Conservation (phyloP, 2,888 invertebrate species). For the Xestia ashworthii region DNA sequence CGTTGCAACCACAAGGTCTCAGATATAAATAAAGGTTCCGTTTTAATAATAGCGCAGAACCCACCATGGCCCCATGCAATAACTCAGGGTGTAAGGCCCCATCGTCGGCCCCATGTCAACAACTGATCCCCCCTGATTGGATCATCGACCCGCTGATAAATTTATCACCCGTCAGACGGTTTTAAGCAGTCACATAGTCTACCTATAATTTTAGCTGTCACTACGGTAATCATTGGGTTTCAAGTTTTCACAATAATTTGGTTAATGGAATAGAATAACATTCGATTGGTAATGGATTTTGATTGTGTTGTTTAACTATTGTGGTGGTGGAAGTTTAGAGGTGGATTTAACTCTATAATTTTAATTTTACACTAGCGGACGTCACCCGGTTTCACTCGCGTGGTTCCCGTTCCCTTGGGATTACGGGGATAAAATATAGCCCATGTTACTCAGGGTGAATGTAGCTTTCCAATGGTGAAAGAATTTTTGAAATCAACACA, state of each 20-base stretch:
- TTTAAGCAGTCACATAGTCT: conserved; percentile 48
- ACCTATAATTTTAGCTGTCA: conserved; percentile 55
- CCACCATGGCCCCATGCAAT: conserved; percentile 53
- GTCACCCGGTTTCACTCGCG: too few relatives aligned
- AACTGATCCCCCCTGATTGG: conserved; percentile 68
- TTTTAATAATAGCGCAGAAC: conserved; percentile 55
- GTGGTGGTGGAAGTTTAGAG: background rate
- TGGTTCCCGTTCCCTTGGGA: too few relatives aligned
- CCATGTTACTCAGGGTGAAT: too few relatives aligned
- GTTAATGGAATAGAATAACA: background rate
- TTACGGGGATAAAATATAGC: too few relatives aligned
- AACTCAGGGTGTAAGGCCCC: conserved; percentile 63
- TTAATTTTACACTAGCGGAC: too few relatives aligned
- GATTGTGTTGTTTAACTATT: background rate
- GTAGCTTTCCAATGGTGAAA: too few relatives aligned
- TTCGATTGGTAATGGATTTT: conserved; percentile 5
- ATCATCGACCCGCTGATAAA: conserved; percentile 67
- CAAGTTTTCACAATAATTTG: conserved; percentile 9
- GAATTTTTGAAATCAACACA: too few relatives aligned
- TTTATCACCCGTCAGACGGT: conserved; percentile 59
- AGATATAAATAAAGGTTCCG: conserved; percentile 48
- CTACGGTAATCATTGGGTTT: conserved; percentile 31
- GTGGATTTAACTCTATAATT: background rate
- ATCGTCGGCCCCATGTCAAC: conserved; percentile 66
- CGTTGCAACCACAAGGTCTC: conserved; percentile 5